These are phyloP conservation scores for Thaleichthys pacificus DNA, from an alignment of 2,797 vertebrate species.

Conservation along the genomic window DNA sequence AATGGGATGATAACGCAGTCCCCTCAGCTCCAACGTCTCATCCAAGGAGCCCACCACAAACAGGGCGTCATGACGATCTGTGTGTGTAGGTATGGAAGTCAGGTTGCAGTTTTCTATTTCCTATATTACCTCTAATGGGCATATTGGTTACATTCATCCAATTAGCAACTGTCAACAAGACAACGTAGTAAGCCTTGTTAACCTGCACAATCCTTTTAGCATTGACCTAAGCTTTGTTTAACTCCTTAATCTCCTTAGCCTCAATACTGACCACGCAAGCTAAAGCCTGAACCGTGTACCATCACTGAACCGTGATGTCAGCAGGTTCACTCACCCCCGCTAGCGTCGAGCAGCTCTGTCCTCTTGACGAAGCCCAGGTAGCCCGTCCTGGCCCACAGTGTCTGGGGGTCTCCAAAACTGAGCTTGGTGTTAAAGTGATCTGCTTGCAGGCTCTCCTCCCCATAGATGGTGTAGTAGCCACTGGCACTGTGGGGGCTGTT, in stretches of 20 bases:
- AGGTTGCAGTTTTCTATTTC: not conserved
- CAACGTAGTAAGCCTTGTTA: not conserved
- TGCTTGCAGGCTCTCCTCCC: conserved; percentile 93
- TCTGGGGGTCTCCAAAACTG: conserved; percentile 95
- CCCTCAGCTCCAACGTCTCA: conserved; percentile 93
- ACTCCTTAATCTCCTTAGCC: not conserved
- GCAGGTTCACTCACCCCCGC: conserved; percentile 78
- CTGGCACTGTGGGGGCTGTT: conserved; percentile 94
- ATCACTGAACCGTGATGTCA: too few species aligned
- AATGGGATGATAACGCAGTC: conserved; percentile 93
- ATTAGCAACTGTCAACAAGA: too few species aligned
- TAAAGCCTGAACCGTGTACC: too few species aligned
- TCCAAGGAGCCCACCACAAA: conserved; percentile 96
- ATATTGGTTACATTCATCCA: too few species aligned
- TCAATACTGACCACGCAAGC: too few species aligned
- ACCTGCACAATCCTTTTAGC: not conserved
- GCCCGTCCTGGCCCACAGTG: conserved; percentile 93
- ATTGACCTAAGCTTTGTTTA: not conserved
- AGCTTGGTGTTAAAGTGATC: conserved; percentile 97
- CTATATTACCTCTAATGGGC: too few species aligned
- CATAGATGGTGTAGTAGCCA: conserved; percentile 97
- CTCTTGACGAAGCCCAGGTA: conserved; percentile 96
- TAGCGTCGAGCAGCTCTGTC: conserved; percentile 92
- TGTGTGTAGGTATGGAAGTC: not conserved
- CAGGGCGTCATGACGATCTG: conserved; percentile 97